Conservation (phyloP, 2,888 invertebrate genomes). For the Pharmacophagus antenor region DNA sequence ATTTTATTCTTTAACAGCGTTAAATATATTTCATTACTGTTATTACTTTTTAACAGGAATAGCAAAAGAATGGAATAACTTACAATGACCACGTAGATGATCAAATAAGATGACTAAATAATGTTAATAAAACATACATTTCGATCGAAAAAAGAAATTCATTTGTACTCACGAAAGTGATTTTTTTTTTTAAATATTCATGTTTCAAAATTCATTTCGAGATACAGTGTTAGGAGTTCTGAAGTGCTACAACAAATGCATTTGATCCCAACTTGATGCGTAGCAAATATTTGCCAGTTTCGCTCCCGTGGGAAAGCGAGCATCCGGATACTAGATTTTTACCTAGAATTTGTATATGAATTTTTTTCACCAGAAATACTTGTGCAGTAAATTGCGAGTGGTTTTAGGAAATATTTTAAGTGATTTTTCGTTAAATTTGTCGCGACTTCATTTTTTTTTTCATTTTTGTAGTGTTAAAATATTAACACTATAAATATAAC, state of each 20-base stretch:
- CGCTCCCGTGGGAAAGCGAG: constrained; percentile 41
- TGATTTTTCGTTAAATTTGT: constrained; percentile 2
- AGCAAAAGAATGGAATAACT: no score
- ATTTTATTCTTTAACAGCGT: no score
- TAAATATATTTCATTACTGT: no score
- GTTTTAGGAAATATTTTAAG: constrained; percentile 15
- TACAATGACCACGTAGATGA: no score
- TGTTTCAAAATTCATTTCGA: constrained; percentile 12
- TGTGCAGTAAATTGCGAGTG: constrained; percentile 2
- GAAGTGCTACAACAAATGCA: constrained; percentile 53
- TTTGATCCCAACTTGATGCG: constrained; percentile 51
- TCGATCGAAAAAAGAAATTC: not conserved
- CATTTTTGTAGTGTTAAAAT: not conserved
- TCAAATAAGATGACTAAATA: no score
- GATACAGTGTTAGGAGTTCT: constrained; percentile 33
- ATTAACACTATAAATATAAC: no score
- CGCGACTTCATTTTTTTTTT: not conserved
- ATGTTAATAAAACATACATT: not conserved
- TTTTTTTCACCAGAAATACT: constrained; percentile 3
- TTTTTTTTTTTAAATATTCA: not conserved
- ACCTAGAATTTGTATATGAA: constrained; percentile 14
- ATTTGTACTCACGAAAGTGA: not conserved
- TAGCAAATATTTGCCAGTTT: constrained; percentile 56
- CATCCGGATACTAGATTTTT: constrained; percentile 22
- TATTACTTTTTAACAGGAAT: no score